Base-by-base conservation (phyloP, 2,888 invertebrate genomes). In the Macrophya alboannulata region DNA sequence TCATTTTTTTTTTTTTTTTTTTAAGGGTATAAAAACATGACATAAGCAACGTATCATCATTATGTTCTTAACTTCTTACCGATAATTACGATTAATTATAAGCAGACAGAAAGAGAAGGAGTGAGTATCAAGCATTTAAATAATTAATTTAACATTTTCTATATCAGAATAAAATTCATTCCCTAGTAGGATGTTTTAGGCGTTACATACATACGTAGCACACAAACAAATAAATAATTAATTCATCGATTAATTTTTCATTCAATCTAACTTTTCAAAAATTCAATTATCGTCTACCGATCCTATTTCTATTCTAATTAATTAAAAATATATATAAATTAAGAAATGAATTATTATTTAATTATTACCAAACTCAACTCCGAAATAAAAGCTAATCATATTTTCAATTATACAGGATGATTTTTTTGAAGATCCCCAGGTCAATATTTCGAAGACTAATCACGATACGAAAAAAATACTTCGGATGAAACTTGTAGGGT, bases 71-170 rank as follows among this genome's bases (percentile, higher is more conserved):
- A 81, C 12, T 87, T 89, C 87, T 89, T 90, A 87, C 89, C 89
- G 89, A 89, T 90, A 88, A 88, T 89, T 90, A 90, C 89, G 90
- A 92, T 92, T 92, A 92, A 92, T 91, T 88, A 89, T 90, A 93
- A 93, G 93, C 92, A 93, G 92, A 92, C 92, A 93, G 93, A 93
- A 93, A 93, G 93, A 93, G 93, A 93, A 93, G 93, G 93, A 93
- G 93, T 92, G 92, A 93, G 92, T 92, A 92, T 92, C 92, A 93
- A 93, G 92, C 93, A 93, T 89, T 90, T 89, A 89, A 88, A 87
- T 90, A 90, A 89, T 89, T 85, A 87, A 87, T 85, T 86, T 8
- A 86, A 84, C 48, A 85, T 87, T 76, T 71, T 87, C 55, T 68
- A 81, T 83, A 68, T 48, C 9, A 85, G 21, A 68, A n/a, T 51